Evolutionary conservation across 2,888 invertebrate species (phyloP).

Genomic region (Agrochola litura): DNA sequence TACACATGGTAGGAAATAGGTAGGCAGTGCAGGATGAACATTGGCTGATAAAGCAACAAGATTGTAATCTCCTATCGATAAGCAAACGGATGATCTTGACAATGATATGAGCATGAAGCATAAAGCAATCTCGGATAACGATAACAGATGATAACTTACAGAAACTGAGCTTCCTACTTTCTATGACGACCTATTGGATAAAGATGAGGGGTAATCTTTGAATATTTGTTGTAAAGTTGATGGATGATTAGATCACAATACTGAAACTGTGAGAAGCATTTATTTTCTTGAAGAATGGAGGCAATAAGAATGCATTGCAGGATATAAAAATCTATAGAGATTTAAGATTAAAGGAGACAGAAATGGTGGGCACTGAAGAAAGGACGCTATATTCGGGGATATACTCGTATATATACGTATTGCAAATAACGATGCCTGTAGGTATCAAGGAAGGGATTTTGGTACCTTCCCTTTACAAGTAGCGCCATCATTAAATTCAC

Average conservation of each 20-base stretch:
- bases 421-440: background rate
- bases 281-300: background rate
- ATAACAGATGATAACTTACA: background rate
- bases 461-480: background rate
- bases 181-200: background rate
- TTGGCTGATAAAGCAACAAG: background rate
- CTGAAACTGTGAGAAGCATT: background rate
- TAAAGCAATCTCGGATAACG: background rate
- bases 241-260: background rate
- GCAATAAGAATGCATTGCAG: background rate
- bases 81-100: background rate
- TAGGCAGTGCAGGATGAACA: too few species aligned
- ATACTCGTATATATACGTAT: background rate
- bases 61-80: background rate
- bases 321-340: background rate
- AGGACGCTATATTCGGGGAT: background rate
- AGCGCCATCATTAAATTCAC: background rate
- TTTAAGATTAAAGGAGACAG: background rate
- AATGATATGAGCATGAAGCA: background rate
- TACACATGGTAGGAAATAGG: background rate
- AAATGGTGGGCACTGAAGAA: background rate
- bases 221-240: background rate
- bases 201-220: background rate
- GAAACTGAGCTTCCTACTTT: background rate
- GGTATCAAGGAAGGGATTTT: background rate